Percentiles rank a stretch among this genome's conserved stretches.
Conservation (phyloP, 2,888 invertebrate genomes). For the Diogma glabrata region DNA sequence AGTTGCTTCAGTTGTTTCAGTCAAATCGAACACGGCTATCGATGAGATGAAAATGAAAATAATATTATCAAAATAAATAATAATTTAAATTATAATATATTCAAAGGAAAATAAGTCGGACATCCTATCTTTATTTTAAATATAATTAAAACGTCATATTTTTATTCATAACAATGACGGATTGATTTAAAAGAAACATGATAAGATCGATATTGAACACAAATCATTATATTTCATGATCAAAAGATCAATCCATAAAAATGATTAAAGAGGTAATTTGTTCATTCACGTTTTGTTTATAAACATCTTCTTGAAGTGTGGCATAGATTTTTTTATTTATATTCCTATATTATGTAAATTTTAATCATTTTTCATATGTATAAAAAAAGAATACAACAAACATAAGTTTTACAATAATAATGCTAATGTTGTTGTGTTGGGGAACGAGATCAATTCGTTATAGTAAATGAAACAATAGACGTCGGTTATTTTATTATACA, state of each 20-base stretch:
- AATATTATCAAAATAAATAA: too few relatives aligned
- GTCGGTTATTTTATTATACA: not conserved
- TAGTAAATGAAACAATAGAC: constrained; percentile 1
- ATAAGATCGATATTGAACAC: too few relatives aligned
- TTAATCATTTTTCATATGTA: constrained; percentile 7
- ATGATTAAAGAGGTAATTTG: not conserved
- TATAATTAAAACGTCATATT: not conserved
- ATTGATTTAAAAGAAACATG: too few relatives aligned
- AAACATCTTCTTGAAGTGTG: too few relatives aligned
- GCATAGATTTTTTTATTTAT: not conserved
- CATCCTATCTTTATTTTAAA: constrained; percentile 2
- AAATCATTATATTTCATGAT: constrained; percentile 6
- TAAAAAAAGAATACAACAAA: too few relatives aligned
- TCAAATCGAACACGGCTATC: too few relatives aligned
- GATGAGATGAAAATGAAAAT: too few relatives aligned
- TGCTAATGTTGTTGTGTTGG: constrained; percentile 2
- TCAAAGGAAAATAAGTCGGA: not conserved
- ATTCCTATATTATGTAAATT: constrained; percentile 4
- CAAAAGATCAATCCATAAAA: constrained; percentile 6
- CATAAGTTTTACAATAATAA: not conserved
- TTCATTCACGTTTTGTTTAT: not conserved
- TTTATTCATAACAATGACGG: too few relatives aligned
- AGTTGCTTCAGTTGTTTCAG: too few relatives aligned
- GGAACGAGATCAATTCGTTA: not conserved
- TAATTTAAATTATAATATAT: not conserved